phyloP scores from a whole-genome alignment of 2,113 vertebrate species.

The Chamaea fasciata region DNA sequence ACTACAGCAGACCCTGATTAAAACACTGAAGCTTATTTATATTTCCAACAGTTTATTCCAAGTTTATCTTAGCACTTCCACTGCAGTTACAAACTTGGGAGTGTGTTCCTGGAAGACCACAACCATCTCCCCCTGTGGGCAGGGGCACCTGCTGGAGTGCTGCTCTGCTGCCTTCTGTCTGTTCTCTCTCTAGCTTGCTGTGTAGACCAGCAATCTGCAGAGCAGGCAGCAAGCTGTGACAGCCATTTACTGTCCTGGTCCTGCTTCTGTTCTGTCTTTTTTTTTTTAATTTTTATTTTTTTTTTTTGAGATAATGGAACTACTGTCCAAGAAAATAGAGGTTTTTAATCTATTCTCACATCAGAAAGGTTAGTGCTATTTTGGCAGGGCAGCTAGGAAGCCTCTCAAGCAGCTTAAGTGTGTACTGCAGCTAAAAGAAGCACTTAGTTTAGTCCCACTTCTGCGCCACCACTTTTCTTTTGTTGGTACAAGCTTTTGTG shows the following conservation, averaged over 20 bases:
- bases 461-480: not conserved
- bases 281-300: not conserved
- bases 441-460: not conserved
- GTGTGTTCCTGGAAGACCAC: not conserved
- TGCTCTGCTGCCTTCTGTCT: not conserved
- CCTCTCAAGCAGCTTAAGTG: not conserved
- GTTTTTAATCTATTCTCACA: not conserved
- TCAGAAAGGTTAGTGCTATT: not conserved
- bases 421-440: not conserved
- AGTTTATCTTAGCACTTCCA: not conserved
- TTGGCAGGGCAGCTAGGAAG: not conserved
- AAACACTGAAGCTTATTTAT: not conserved
- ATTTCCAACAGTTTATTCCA: not conserved
- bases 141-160: not conserved
- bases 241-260: not conserved
- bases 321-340: not conserved
- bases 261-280: not conserved
- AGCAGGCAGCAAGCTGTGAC: not conserved
- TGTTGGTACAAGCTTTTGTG: not conserved
- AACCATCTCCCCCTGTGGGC: fast-evolving
- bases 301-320: not conserved
- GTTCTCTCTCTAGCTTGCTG: not conserved
- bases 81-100: not conserved
- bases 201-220: not conserved
- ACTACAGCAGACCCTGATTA: not conserved